Base-by-base conservation (phyloP, 2,113 vertebrate species). In the Odobenus rosmarus region DNA sequence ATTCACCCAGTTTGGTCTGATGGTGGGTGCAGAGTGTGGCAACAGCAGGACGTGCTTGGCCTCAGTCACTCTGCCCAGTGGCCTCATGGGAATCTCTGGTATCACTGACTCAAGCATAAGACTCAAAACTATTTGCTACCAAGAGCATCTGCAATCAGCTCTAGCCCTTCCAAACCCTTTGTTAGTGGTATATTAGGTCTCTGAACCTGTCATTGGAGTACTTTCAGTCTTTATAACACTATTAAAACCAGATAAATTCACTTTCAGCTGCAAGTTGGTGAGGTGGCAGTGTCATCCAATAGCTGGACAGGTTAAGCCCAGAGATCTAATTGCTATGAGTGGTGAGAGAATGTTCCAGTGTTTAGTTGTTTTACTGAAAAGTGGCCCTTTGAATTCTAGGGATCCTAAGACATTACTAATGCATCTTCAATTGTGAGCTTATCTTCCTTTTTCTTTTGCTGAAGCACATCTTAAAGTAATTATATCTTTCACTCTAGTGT, bases 221-320 rank as follows among this genome's bases (percentile, higher is more conserved):
- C 26, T 74, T 69, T 26, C 36, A 57, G 77, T 88, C 51, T 74
- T 90, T 90, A 5, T 85, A 87, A 91, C 28, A n/a, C 24, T 88
- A 39, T 93, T 96, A 89, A 95, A 95, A 76, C 21, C 19, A 94
- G 36, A 94, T 57, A 85, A 86, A 94, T 94, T 36, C 51, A 95
- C 59, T 93, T 92, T 92, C 31, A 90, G 46, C 23, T 85, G 1
- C 67, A 82, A 94, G 21, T 57, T 92, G 26, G 53, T 92, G 42
- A 86, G 16, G 55, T n/a, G 79, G 61, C 6, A 83, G 42, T 79
- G 62, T 88, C 59, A 92, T 89, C 88, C 62, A 87, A 71, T 53
- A 93, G 28, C 64, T 82, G 26, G 24, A 61, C 42, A 94, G 72
- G 19, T 88, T 80, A 95, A 86, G 53, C 19, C 57, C 24, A 84